Base-by-base conservation (phyloP, 2,797 vertebrate genomes). In the Microctenopoma stevenorrisi region DNA sequence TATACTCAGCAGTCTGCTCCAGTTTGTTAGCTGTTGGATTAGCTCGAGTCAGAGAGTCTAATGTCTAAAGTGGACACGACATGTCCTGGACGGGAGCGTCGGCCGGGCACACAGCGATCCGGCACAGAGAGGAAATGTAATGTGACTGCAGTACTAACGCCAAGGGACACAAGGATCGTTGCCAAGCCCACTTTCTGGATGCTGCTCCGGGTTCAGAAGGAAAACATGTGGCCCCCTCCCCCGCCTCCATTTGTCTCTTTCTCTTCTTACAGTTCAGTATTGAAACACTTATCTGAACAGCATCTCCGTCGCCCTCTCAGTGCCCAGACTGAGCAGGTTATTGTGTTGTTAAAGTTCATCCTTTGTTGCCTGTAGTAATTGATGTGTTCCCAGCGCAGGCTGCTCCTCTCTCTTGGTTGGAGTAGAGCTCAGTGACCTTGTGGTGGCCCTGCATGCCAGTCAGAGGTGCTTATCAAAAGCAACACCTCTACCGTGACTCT, bases 81-180 rank as follows among this genome's bases (percentile, higher is more conserved):
- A 79, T 86, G 82, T 88, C 78, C 88, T 88, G 89, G 89, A 88
- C 65, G 73, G 84, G 82, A 86, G 80, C 56, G 70, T 88, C 74
- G 70, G 67, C 79, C 77, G 85, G 80, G 88, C 89, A 87, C 81
- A 79, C 85, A 78, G 86, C 43, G 8, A 88, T 88, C 86, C 77
- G 76, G 77, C 40, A 81, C 53, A 72, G 82, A 82, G 74, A 81
- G 82, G 83, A 86, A 84, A 89, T 90, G 88, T 87, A 87, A 91
- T 90, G 92, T 91, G 90, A 91, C 89, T 90, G 85, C 74, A 78
- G 87, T 56, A 67, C 88, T 89, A 72, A 90, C 18, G 76, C 87
- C 89, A 81, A 87, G 80, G 85, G 88, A 91, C 86, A 82, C 83
- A 74, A 86, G 84, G 86, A 85, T 74, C 9, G 4, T 70, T 88